Base-by-base conservation (phyloP, 2,888 invertebrate species). In the Philopedon plagiatum region DNA sequence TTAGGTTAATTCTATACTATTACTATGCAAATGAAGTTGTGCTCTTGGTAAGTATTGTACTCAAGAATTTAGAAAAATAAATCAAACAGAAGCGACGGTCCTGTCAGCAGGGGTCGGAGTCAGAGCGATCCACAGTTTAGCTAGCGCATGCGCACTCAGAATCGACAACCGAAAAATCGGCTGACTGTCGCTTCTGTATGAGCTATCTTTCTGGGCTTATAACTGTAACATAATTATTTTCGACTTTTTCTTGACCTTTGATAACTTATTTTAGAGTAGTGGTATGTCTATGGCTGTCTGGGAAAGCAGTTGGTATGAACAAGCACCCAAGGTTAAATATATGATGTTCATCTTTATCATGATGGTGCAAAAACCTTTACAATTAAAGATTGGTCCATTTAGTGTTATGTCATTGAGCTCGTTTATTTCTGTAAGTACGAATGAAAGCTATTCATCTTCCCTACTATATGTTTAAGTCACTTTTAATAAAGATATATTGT, bases 21-120 rank as follows among this genome's bases (percentile, higher is more conserved):
- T 78, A 76, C 72, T 76, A 75, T 63, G 76, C 76, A 7, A 78
- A 78, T 56, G 77, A 78, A 21, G 73, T 78, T 29, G 74, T 76
- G 34, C 13, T 73, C 39, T 58, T 76, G 64, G 78, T 78, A 69
- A 74, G 73, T 63, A 18, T 1, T 46, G n/a, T n/a, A n/a, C n/a
- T n/a, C n/a, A n/a, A n/a, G n/a, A n/a, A n/a, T n/a, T n/a, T n/a
- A n/a, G n/a, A n/a, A n/a, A n/a, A n/a, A n/a, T n/a, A n/a, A n/a
- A n/a, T n/a, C n/a, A n/a, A n/a, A n/a, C n/a, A n/a, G n/a, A n/a
- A n/a, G n/a, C n/a, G n/a, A n/a, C n/a, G n/a, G n/a, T n/a, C n/a
- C n/a, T n/a, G n/a, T n/a, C n/a, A n/a, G n/a, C n/a, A n/a, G n/a
- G n/a, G n/a, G n/a, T n/a, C n/a, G n/a, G n/a, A n/a, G n/a, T n/a